A percentile compares a stretch with the other conserved stretches of the same genome.
Evolutionary conservation across 2,797 vertebrate species (phyloP).

Genomic region (Manis crassicaudata): DNA sequence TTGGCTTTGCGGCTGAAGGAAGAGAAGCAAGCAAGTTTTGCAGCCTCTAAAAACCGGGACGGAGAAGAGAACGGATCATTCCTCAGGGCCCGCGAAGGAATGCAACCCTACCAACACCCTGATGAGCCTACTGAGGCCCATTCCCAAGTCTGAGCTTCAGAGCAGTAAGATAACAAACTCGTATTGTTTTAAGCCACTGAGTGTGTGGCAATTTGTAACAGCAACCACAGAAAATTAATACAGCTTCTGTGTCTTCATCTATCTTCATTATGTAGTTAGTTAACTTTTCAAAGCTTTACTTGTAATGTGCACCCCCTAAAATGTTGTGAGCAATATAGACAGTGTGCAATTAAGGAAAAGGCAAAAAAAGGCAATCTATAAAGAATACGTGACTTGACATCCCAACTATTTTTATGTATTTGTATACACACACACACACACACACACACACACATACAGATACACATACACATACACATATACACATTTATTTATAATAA

Average conservation of each 20-base stretch:
- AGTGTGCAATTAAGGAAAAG: background rate
- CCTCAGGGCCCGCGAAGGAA: background rate
- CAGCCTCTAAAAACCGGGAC: background rate
- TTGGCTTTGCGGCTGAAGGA: background rate
- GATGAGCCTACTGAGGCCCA: background rate
- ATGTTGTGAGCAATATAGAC: background rate
- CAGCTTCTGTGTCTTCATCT: background rate
- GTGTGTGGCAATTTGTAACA: background rate
- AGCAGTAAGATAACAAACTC: background rate
- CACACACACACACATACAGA: background rate
- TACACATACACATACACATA: too few species aligned
- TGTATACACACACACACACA: background rate
- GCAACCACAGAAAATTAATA: background rate
- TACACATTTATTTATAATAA: background rate
- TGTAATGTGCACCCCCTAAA: background rate
- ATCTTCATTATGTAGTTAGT: background rate
- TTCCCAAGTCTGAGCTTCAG: background rate
- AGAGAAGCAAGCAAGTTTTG: fast-evolving
- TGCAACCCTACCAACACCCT: background rate
- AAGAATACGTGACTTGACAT: background rate
- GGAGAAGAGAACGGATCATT: background rate
- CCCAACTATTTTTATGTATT: background rate
- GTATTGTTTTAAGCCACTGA: background rate
- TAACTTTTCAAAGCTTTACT: background rate
- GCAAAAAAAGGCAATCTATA: background rate